These are phyloP conservation scores for Arizona elegans DNA, from an alignment of 2,113 vertebrate species.

Conservation along the genomic window DNA sequence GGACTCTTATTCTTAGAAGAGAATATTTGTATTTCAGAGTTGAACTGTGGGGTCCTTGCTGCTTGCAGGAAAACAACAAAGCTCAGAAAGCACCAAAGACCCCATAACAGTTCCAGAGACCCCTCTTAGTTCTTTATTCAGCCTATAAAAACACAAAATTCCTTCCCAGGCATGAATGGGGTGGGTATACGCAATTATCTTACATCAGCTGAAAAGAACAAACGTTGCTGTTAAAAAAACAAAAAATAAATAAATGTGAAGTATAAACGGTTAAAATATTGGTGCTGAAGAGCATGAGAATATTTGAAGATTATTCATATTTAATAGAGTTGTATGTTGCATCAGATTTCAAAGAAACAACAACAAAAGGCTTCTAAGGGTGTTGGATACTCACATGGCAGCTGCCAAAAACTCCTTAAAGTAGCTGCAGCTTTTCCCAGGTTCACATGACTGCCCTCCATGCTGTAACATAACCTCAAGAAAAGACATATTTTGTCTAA, in stretches of 20 bases:
- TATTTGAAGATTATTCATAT: not conserved
- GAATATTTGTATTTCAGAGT: not conserved
- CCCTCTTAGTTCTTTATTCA: not conserved
- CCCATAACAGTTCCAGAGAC: not conserved
- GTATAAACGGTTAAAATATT: not conserved
- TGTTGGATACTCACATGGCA: not conserved
- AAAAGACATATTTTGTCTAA: not conserved
- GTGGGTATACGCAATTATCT: not conserved
- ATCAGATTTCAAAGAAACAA: not conserved
- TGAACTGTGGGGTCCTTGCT: not conserved
- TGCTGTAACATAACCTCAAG: not conserved
- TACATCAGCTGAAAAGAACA: not conserved
- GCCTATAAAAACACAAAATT: not conserved
- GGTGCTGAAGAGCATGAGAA: not conserved
- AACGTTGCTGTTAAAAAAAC: not conserved
- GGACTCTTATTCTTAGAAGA: not conserved
- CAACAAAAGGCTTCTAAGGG: not conserved
- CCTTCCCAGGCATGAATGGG: not conserved
- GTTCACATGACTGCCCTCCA: not conserved
- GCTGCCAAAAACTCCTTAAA: not conserved
- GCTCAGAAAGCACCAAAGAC: not conserved
- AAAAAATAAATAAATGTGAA: not conserved
- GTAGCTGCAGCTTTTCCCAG: not conserved
- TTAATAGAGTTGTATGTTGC: not conserved
- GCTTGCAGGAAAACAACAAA: not conserved